phyloP scores from a whole-genome alignment of 1,140 invertebrate genomes.

The Drosophila guanche region DNA sequence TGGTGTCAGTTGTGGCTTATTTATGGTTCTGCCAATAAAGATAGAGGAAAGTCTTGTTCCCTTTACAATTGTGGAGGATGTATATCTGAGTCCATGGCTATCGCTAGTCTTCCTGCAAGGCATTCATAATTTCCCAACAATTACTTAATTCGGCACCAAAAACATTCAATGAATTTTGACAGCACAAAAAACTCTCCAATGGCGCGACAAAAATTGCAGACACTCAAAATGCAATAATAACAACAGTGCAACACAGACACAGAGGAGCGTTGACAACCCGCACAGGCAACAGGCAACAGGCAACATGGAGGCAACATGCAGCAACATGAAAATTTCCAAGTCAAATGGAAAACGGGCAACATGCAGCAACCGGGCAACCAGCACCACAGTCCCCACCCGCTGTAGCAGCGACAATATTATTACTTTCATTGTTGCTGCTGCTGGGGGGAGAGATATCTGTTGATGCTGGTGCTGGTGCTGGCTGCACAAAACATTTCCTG shows the following conservation, averaged over 20 bases:
- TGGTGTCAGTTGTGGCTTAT: no score
- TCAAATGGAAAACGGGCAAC: constrained; percentile 60
- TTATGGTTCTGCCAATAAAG: no score
- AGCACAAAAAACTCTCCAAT: constrained; percentile 23
- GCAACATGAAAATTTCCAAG: constrained; percentile 54
- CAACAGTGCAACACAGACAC: constrained; percentile 23
- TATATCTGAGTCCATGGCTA: no score
- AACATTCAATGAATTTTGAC: constrained; percentile 50
- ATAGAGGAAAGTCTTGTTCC: not conserved
- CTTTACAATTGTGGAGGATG: not conserved
- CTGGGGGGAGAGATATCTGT: not conserved
- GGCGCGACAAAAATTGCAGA: constrained; percentile 59
- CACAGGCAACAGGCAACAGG: constrained; percentile 40
- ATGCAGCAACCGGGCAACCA: constrained; percentile 25
- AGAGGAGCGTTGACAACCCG: constrained; percentile 58
- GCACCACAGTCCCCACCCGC: constrained; percentile 48
- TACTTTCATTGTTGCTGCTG: constrained; percentile 62
- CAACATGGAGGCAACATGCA: constrained; percentile 40
- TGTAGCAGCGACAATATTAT: constrained; percentile 65
- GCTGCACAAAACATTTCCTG: constrained; percentile 69
- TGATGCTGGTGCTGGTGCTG: constrained; percentile 1
- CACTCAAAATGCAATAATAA: constrained; percentile 32
- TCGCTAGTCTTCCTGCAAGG: no score
- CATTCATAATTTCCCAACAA: constrained; percentile 31
- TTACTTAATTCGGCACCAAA: constrained; percentile 43